Evolutionary conservation across 2,888 invertebrate species (phyloP), one percentile per base, ranked within the genome.

Genomic region (Melieria crassipennis): DNA sequence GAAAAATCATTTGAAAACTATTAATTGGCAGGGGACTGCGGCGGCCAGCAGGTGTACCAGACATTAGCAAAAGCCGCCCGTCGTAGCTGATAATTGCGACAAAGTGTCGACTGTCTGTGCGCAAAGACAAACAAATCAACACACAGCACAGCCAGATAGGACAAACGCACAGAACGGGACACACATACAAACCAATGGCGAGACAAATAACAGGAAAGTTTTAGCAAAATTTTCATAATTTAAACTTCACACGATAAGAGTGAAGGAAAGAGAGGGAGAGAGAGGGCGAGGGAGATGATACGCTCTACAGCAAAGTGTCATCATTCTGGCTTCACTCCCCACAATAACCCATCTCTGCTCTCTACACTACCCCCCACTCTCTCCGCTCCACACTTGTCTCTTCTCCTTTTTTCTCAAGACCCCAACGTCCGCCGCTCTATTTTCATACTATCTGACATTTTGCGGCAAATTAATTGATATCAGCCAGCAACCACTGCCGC

Each of bases 1-100:
- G 47, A 56, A 66, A 66, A 56, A 66, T 57, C 30, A 58, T 66
- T 66, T 48, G 47, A 66, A 66, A 66, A 66, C 66, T 66, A 57
- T 58, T 66, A 46, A 56, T 47, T 57, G 57, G 42, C 57, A 50
- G 11, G 43, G n/a, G 9, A 46, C 57, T 58, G 57, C 3, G 43
- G 43, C 60, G 60, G 16, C 5, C 45, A 58, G 42, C 66, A 58
- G 66, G 58, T 66, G 58, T 64, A 13, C 50, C 43, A 16, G 10
- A 57, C 30, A 65, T 56, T 58, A 66, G 57, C 58, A 30, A 30
- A 2, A 30, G 30, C 30, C 30, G 58, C 66, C 66, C 48, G 57
- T 66, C 58, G 58, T 66, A 58, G 50, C 66, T 58, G 48, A 66
- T 58, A 66, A 66, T 66, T 66, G 50, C 48, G 47, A 47, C 66